These are phyloP conservation scores for Cantharis rustica DNA, from an alignment of 2,888 invertebrate genomes.

Conservation along the genomic window DNA sequence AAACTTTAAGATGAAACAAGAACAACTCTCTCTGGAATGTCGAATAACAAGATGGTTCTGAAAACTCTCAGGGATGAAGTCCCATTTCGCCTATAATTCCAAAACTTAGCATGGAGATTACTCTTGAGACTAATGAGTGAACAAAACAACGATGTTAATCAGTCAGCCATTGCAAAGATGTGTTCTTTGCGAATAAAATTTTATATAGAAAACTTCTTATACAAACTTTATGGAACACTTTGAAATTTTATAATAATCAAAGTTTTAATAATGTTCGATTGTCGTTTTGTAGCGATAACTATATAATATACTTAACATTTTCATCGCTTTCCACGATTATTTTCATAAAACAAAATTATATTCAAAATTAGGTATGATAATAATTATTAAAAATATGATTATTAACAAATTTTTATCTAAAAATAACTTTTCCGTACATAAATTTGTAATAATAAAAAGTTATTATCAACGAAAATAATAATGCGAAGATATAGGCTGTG, in stretches of 20 bases:
- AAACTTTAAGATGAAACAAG: conserved; percentile 45
- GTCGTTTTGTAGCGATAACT: neutral
- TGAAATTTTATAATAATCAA: neutral
- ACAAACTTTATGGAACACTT: neutral
- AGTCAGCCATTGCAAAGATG: conserved; percentile 47
- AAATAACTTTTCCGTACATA: neutral
- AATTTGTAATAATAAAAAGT: too few species aligned
- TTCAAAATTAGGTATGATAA: too few species aligned
- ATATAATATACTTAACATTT: neutral
- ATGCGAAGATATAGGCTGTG: too few species aligned
- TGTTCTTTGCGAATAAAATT: conserved; percentile 38
- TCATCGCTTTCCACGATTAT: neutral
- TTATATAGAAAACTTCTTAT: conserved; percentile 8
- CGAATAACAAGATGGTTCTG: conserved; percentile 23
- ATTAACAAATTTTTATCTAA: neutral
- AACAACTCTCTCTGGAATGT: conserved; percentile 39
- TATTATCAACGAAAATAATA: too few species aligned
- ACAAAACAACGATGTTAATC: conserved; percentile 49
- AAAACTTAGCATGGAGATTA: conserved; percentile 48
- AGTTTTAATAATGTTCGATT: neutral
- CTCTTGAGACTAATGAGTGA: conserved; percentile 45
- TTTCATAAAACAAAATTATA: too few species aligned
- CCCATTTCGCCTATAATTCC: conserved; percentile 43
- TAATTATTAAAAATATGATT: too few species aligned
- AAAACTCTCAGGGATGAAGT: conserved; percentile 32